Conservation (phyloP, 2,888 invertebrate species). For the Lamproptera curius region DNA sequence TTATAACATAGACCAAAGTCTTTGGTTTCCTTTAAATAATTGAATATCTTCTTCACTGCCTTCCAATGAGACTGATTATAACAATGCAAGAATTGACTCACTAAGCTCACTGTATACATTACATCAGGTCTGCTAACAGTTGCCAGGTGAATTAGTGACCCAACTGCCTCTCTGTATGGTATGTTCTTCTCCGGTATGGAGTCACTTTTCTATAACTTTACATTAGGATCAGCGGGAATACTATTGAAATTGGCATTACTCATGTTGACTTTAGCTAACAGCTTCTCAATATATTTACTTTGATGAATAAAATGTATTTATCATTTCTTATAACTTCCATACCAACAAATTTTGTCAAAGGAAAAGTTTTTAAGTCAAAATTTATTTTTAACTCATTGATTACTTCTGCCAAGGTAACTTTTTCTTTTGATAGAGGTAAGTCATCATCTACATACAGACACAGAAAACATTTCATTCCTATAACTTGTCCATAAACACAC, state of each 20-base stretch:
- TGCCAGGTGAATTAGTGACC: slow-evolving; percentile 24
- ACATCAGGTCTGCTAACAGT: slow-evolving; percentile 25
- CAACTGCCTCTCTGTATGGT: slow-evolving; percentile 26
- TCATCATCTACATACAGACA: slow-evolving; percentile 20
- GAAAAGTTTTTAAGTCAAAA: slow-evolving; percentile 21
- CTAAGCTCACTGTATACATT: slow-evolving; percentile 24
- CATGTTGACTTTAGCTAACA: slow-evolving; percentile 20
- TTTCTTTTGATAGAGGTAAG: background rate
- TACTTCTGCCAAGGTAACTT: slow-evolving; percentile 1
- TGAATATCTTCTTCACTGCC: slow-evolving; percentile 23
- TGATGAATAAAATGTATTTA: slow-evolving; percentile 20
- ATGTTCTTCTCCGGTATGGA: slow-evolving; percentile 10
- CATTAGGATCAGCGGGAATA: slow-evolving; percentile 19
- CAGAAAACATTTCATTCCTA: slow-evolving; percentile 6
- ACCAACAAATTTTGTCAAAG: slow-evolving; percentile 18
- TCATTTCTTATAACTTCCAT: slow-evolving; percentile 19
- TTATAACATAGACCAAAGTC: no score
- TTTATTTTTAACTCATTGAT: background rate
- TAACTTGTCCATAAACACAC: slow-evolving; percentile 14
- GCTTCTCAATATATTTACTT: slow-evolving; percentile 18
- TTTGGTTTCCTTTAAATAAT: slow-evolving; percentile 23
- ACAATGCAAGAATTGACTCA: slow-evolving; percentile 21
- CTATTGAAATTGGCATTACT: slow-evolving; percentile 11
- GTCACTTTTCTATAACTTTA: slow-evolving; percentile 10
- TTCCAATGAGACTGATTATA: slow-evolving; percentile 22